Percentiles rank a stretch among this genome's conserved stretches.
Evolutionary conservation across 1,140 invertebrate genomes (phyloP).

Genomic region (Eueides isabella): DNA sequence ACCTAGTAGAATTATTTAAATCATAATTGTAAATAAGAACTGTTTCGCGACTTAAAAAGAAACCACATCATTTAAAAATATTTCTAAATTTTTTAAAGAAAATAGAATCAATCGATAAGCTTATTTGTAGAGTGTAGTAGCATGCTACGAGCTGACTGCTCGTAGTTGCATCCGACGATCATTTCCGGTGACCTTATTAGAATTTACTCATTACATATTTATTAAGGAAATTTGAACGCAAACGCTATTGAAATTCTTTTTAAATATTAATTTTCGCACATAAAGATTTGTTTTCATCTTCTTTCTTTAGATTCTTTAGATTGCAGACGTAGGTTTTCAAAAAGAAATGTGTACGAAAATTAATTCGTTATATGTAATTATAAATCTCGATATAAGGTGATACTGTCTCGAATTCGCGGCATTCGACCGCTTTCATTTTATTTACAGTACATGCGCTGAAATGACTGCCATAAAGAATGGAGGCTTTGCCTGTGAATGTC

Average conservation of each 20-base stretch:
- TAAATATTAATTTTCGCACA: neutral
- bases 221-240: neutral
- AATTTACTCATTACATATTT: neutral
- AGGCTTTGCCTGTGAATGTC: neutral
- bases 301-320: too few relatives aligned
- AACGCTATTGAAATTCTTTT: neutral
- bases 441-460: neutral
- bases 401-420: neutral
- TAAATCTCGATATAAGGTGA: neutral
- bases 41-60: too few relatives aligned
- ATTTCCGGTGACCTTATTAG: conserved; percentile 9
- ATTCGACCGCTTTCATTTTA: neutral
- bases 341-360: too few relatives aligned
- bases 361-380: too few relatives aligned
- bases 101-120: neutral
- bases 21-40: too few relatives aligned
- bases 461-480: neutral
- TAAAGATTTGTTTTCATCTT: too few relatives aligned
- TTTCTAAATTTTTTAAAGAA: too few relatives aligned
- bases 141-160: neutral
- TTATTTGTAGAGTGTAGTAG: neutral
- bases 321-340: too few relatives aligned
- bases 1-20: too few relatives aligned
- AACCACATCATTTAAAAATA: too few relatives aligned
- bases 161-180: neutral